phyloP scores from a whole-genome alignment of 1,140 invertebrate species.

The Oreohelix idahoensis region DNA sequence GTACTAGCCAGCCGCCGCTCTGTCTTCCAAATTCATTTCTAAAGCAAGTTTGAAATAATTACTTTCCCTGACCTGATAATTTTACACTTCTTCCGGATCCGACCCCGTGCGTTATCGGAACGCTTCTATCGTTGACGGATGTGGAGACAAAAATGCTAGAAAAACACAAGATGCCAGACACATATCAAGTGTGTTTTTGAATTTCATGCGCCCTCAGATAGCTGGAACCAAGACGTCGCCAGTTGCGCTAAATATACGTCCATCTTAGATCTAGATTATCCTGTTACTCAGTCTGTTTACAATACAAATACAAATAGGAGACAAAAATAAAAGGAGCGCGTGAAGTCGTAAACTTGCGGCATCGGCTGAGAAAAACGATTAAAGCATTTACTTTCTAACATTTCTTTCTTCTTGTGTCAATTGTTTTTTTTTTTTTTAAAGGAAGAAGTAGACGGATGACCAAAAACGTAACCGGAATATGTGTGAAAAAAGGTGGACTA shows the following conservation, averaged over 20 bases:
- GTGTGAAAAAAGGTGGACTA: neutral
- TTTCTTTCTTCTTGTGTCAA: slow-evolving; percentile 16
- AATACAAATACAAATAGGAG: slow-evolving; percentile 16
- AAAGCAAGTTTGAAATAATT: neutral
- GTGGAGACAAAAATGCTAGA: slow-evolving; percentile 29
- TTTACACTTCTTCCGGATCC: slow-evolving; percentile 27
- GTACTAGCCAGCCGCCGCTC: neutral
- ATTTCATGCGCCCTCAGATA: slow-evolving; percentile 20
- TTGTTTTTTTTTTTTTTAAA: neutral
- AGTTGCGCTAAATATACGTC: slow-evolving; percentile 27
- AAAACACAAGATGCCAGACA: slow-evolving; percentile 31
- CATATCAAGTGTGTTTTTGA: slow-evolving; percentile 29
- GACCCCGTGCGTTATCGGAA: slow-evolving; percentile 13
- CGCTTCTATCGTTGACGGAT: slow-evolving; percentile 28
- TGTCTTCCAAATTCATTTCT: neutral
- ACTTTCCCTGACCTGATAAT: slow-evolving; percentile 18
- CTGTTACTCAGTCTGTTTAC: slow-evolving; percentile 22
- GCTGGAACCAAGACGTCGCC: slow-evolving; percentile 19
- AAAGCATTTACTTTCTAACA: slow-evolving; percentile 16
- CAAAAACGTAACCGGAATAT: neutral
- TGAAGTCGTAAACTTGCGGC: slow-evolving; percentile 7
- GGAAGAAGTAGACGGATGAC: neutral
- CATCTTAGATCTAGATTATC: slow-evolving; percentile 27
- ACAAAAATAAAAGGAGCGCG: slow-evolving; percentile 19
- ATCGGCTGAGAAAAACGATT: slow-evolving; percentile 1